phyloP scores from a whole-genome alignment of 2,113 vertebrate species.

The Gavialis gangeticus region DNA sequence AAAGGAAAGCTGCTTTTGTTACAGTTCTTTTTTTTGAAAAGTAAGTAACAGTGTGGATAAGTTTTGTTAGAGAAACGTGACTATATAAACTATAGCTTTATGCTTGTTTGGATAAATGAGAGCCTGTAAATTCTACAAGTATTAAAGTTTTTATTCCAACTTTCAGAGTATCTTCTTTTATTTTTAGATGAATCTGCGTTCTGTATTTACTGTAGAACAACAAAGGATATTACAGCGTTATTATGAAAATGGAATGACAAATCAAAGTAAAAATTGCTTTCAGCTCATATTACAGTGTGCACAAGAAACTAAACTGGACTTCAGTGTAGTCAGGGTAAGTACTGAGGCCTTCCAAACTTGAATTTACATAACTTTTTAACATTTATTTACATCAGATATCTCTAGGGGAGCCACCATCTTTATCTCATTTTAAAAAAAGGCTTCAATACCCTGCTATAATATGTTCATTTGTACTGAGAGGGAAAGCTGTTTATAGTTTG shows the following conservation, averaged over 20 bases:
- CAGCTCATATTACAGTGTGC: conserved; percentile 99
- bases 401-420: conserved; percentile 42
- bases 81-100: neutral
- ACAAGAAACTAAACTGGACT: conserved; percentile 98
- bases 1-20: neutral
- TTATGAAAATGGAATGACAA: conserved; percentile 99
- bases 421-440: conserved; percentile 1
- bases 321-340: conserved; percentile 98
- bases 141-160: conserved; percentile 62
- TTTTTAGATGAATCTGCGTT: conserved; percentile 98
- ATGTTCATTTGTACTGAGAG: conserved; percentile 29
- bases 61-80: neutral
- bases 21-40: neutral
- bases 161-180: conserved; percentile 83
- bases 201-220: conserved; percentile 97
- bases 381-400: conserved; percentile 54
- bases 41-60: neutral
- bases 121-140: conserved; percentile 60
- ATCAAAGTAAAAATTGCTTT: conserved; percentile 99
- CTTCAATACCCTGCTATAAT: conserved; percentile 37
- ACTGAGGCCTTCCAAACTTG: conserved; percentile 69
- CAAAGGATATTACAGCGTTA: conserved; percentile 97
- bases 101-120: conserved; percentile 19
- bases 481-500: conserved; percentile 20
- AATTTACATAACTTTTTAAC: conserved; percentile 57